These are phyloP conservation scores for Yponomeuta sedellus DNA, from an alignment of 2,888 invertebrate species.

Conservation along the genomic window DNA sequence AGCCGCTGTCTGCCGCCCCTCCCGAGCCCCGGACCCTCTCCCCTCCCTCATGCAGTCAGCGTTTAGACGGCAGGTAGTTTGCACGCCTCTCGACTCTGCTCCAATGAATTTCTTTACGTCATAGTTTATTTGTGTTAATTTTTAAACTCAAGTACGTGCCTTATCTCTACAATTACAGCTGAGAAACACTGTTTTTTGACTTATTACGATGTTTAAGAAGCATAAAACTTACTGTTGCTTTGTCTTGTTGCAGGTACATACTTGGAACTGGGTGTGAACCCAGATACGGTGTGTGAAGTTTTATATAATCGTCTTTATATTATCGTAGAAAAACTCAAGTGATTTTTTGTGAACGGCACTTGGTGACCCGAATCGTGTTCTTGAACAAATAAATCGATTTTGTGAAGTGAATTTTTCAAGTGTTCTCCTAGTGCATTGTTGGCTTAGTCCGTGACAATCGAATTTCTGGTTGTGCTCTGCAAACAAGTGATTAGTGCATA, in stretches of 20 bases:
- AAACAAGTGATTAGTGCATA: slow-evolving; percentile 59
- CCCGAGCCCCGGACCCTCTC: slow-evolving; percentile 39
- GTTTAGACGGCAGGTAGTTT: slow-evolving; percentile 40
- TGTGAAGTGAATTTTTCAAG: slow-evolving; percentile 34
- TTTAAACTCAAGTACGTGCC: slow-evolving; percentile 51
- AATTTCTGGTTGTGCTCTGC: slow-evolving; percentile 43
- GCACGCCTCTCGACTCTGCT: slow-evolving; percentile 34
- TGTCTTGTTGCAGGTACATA: slow-evolving; percentile 74
- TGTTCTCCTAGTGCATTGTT: slow-evolving; percentile 49
- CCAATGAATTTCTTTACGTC: slow-evolving; percentile 57
- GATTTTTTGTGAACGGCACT: slow-evolving; percentile 29
- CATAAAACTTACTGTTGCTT: slow-evolving; percentile 59
- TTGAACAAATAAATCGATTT: slow-evolving; percentile 41
- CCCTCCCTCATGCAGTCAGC: slow-evolving; percentile 44
- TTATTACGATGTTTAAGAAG: slow-evolving; percentile 28
- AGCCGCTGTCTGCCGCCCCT: slow-evolving; percentile 48
- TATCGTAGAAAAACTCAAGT: slow-evolving; percentile 49
- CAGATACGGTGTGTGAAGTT: slow-evolving; percentile 68
- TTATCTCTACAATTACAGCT: slow-evolving; percentile 31
- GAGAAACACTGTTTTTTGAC: slow-evolving; percentile 27
- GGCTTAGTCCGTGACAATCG: slow-evolving; percentile 30
- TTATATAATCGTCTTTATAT: slow-evolving; percentile 66
- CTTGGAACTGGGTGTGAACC: slow-evolving; percentile 71
- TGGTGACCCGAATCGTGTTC: slow-evolving; percentile 20
- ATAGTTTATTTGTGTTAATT: slow-evolving; percentile 60